These are phyloP conservation scores for Creontiades dilutus DNA, from an alignment of 2,888 invertebrate species.

Conservation along the genomic window DNA sequence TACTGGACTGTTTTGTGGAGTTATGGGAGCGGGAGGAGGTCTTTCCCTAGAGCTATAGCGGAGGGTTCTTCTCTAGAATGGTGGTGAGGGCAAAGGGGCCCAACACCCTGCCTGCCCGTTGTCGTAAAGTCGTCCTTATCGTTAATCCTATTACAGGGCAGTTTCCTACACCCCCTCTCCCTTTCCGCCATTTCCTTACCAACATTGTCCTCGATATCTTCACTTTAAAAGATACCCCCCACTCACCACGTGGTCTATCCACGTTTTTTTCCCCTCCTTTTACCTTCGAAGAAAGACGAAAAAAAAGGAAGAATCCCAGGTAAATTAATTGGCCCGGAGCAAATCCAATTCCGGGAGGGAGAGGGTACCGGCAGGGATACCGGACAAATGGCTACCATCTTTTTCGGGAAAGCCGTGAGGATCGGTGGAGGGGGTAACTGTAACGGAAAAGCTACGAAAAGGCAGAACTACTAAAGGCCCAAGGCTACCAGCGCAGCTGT, in stretches of 20 bases:
- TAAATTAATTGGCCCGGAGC: slow-evolving; percentile 59
- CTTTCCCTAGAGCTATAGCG: background rate
- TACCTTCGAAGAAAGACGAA: background rate
- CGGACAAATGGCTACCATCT: slow-evolving; percentile 64
- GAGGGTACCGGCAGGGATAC: background rate
- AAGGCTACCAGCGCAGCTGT: background rate
- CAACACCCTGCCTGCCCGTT: background rate
- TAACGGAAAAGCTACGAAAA: background rate
- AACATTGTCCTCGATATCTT: slow-evolving; percentile 50
- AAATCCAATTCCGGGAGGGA: slow-evolving; percentile 58
- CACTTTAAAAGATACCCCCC: slow-evolving; percentile 44
- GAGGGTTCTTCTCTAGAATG: slow-evolving; percentile 5
- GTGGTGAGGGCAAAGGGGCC: slow-evolving; percentile 14
- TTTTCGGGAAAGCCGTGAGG: slow-evolving; percentile 23
- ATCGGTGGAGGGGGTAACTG: background rate
- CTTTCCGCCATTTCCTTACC: background rate
- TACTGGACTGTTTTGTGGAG: background rate
- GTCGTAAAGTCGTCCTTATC: slow-evolving; percentile 68
- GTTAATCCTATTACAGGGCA: slow-evolving; percentile 68
- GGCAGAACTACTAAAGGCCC: background rate
- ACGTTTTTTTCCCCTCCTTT: background rate
- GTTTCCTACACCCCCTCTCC: slow-evolving; percentile 20
- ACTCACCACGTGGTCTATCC: slow-evolving; percentile 18
- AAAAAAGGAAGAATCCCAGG: slow-evolving; percentile 14
- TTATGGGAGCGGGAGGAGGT: background rate